phyloP scores from a whole-genome alignment of 2,888 invertebrate genomes.

The Drosophila multiciliata region DNA sequence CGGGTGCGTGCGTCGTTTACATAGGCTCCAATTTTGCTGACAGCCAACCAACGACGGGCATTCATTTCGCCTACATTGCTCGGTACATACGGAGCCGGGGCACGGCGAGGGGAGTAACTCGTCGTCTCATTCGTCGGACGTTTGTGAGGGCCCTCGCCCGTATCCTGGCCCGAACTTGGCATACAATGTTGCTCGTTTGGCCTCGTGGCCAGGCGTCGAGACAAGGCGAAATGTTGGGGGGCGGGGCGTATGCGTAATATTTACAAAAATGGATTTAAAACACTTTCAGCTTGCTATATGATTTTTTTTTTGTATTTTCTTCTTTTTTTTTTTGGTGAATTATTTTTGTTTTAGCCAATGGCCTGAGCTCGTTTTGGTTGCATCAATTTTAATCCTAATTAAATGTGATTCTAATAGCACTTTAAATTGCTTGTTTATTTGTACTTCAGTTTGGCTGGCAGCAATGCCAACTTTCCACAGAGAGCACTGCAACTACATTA shows the following conservation, averaged over 20 bases:
- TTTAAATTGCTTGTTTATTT: conserved; percentile 57
- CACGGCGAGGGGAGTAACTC: conserved; percentile 38
- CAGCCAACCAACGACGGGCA: conserved; percentile 74
- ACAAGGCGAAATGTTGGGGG: conserved; percentile 18
- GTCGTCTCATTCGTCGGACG: conserved; percentile 75
- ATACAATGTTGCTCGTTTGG: conserved; percentile 75
- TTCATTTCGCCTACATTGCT: conserved; percentile 67
- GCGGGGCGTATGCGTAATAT: conserved; percentile 50
- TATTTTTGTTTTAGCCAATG: conserved; percentile 24
- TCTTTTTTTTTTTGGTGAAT: conserved; percentile 8
- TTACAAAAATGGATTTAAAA: conserved; percentile 78
- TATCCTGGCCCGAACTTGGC: conserved; percentile 41
- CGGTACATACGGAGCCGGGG: conserved; percentile 63
- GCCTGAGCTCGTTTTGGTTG: conserved; percentile 37
- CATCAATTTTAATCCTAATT: conserved; percentile 79
- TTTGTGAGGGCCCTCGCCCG: conserved; percentile 53
- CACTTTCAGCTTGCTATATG: conserved; percentile 33
- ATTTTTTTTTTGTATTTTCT: conserved; percentile 2
- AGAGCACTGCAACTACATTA: conserved; percentile 35
- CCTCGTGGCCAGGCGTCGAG: conserved; percentile 58
- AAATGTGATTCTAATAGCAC: conserved; percentile 70
- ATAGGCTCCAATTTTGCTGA: conserved; percentile 62
- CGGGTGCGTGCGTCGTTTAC: conserved; percentile 75
- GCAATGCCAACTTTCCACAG: conserved; percentile 5
- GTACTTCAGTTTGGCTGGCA: conserved; percentile 1